Evolutionary conservation across 2,797 vertebrate genomes (phyloP), one percentile per base, ranked within the genome.

Genomic region (Zenarchopterus dispar): DNA sequence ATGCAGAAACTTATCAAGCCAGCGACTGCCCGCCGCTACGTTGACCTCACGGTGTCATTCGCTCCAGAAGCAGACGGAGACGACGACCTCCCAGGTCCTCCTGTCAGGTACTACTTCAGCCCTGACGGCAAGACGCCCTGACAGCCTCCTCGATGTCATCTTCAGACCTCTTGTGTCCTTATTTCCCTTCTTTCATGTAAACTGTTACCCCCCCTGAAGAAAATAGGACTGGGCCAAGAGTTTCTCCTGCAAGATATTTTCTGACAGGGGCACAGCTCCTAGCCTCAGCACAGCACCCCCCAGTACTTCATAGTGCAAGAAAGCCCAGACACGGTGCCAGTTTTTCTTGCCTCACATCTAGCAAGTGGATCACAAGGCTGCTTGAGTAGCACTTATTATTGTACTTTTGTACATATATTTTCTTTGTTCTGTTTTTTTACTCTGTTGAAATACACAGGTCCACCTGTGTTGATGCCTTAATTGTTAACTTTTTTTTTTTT

Each of bases 1-100:
- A 99, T 99, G 98, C 96, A 97, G 84, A 99, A 99, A 83, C 93
- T 99, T 79, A 96, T 99, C 85, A 99, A 98, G 80, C 96, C 97
- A 48, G 94, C 96, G 49, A 84, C 89, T 55, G 95, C 95, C 68
- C 95, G 96, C 71, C 96, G 94, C 58, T 99, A 99, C 0, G 96
- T 98, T 26, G 98, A 99, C 89, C 95, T 99, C 79, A 99, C 97
- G 0, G 94, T 99, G 54, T 99, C 97, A 0, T 99, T 99, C 79
- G 95, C 97, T 45, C 95, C 98, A 6, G 97, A 98, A 75, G 84
- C 86, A 2, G 96, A 98, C 57, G 96, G 94, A 64, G 97, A 98
- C 5, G 97, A 99, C 75, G 98, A 99, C 77, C 93, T 98, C 41
- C 94, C 97, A 0, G 97, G 97, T 41, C 98, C 97, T 1, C 98